Conservation (phyloP, 2,888 invertebrate genomes). For the Netelia fuscicornis region DNA sequence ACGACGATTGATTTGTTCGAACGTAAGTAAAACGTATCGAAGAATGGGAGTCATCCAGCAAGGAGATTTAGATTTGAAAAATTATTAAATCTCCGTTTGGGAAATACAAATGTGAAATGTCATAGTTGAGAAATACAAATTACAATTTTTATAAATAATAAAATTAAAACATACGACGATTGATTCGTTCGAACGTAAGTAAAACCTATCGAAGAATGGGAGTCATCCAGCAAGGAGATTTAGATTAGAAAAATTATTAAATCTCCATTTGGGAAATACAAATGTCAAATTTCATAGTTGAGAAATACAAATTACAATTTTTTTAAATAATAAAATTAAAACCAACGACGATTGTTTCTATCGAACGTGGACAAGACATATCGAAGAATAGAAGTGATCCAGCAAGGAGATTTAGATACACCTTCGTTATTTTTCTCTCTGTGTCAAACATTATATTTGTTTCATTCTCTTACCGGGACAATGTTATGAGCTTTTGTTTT, state of each 20-base stretch:
- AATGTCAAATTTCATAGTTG: background rate
- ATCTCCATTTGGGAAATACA: background rate
- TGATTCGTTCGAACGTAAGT: too few relatives aligned
- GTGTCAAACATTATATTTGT: background rate
- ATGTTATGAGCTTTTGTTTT: background rate
- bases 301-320: background rate
- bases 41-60: background rate
- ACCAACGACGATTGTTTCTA: background rate
- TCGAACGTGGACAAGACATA: background rate
- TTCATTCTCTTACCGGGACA: conserved; percentile 1
- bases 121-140: background rate
- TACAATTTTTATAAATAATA: background rate
- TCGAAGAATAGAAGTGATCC: background rate
- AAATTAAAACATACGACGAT: background rate
- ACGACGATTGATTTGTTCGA: background rate
- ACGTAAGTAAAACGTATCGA: background rate
- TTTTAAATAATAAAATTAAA: background rate
- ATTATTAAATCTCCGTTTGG: too few relatives aligned
- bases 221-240: background rate
- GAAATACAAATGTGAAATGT: background rate
- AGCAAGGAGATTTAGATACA: background rate
- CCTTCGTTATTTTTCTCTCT: background rate
- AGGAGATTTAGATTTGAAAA: too few relatives aligned
- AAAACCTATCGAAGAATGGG: background rate
- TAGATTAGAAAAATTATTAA: too few relatives aligned